Base-by-base conservation (phyloP, 2,888 invertebrate species). In the Antitype chi region DNA sequence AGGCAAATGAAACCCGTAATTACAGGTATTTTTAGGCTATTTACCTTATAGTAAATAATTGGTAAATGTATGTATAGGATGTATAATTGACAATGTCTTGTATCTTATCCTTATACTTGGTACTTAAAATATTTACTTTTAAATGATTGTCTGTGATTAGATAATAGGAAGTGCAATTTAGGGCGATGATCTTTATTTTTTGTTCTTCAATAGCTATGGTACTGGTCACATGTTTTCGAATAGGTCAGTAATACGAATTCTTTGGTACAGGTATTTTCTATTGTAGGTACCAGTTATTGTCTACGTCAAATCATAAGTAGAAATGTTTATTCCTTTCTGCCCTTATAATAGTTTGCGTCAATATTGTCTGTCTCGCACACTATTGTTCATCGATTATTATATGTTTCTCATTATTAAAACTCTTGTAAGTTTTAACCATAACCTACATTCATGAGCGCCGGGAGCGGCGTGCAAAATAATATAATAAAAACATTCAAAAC, bases 1-100 rank as follows among this genome's bases (percentile, higher is more conserved):
- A 80, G 70, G 67, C 28, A 84, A 86, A 88, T 77, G 49, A 74
- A 57, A 71, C 25, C 49, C 66, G n/a, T 85, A 85, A 81, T 76
- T 67, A 69, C 62, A 72, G 5, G n/a, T 15, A 63, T 55, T 53
- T 88, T 78, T 43, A 75, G 76, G 60, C 38, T n/a, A 67, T 86
- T 86, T 80, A 80, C 70, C 72, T 70, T 55, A 78, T 67, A 57
- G 28, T 53, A 63, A 74, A 55, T 80, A 57, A 23, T 25, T 20
- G 9, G 13, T 57, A 11, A n/a, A 49, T 55, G 20, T 55, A 52
- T 32, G 4, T 11, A 20, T 28, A 38, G 38, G 49, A 28, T n/a
- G 13, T 62, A 9, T 62, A n/a, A 20, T 80, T 60, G 25, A 25
- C 62, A 25, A 59, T 66, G 57, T 32, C 23, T 77, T 77, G 53